A percentile compares a stretch with the other conserved stretches of the same genome.
phyloP scores from a whole-genome alignment of 1,140 invertebrate genomes.

The Bombus polaris region DNA sequence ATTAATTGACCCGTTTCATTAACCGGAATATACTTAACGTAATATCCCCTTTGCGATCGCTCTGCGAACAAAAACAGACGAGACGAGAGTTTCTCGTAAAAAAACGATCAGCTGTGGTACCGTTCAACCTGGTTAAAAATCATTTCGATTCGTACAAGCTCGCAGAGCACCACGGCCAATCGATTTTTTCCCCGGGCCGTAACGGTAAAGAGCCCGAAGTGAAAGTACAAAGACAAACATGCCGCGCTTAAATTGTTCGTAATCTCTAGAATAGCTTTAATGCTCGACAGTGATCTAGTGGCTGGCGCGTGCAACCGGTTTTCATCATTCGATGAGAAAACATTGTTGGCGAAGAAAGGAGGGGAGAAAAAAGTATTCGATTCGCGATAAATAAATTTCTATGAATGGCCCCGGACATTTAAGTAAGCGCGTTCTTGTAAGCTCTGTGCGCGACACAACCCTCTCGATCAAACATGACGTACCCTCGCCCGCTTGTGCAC shows the following conservation, averaged over 20 bases:
- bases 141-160: not conserved
- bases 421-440: no score
- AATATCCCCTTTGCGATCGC: not conserved
- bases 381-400: slow-evolving; percentile 25
- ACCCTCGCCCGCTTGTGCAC: not conserved
- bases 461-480: not conserved
- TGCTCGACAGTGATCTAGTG: slow-evolving; percentile 35
- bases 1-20: slow-evolving; percentile 33
- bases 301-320: slow-evolving; percentile 33
- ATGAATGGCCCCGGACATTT: not conserved
- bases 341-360: slow-evolving; percentile 1
- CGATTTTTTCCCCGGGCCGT: not conserved
- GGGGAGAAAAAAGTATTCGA: not conserved
- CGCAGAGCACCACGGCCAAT: not conserved
- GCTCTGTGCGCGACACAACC: not conserved
- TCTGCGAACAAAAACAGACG: not conserved
- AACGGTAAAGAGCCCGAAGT: slow-evolving; percentile 8
- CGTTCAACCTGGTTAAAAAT: not conserved
- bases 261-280: slow-evolving; percentile 41
- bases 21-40: not conserved
- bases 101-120: not conserved
- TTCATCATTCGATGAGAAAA: slow-evolving; percentile 24
- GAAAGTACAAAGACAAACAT: slow-evolving; percentile 43
- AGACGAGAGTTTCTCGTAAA: not conserved
- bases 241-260: slow-evolving; percentile 24